Evolutionary conservation across 2,888 invertebrate genomes (phyloP), one percentile per base, ranked within the genome.

Genomic region (Campaea margaritaria): DNA sequence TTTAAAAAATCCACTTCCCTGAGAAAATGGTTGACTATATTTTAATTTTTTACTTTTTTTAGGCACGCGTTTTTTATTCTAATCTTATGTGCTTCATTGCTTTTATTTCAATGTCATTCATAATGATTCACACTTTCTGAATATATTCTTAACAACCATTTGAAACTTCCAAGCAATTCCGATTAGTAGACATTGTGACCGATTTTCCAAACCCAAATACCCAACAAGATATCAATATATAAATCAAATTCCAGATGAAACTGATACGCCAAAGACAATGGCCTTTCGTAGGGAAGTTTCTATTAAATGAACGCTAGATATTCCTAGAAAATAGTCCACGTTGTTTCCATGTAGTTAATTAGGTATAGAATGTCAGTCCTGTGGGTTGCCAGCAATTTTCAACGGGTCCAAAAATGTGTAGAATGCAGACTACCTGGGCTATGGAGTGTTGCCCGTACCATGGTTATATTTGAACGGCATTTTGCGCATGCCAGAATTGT

Each of bases 301-400:
- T 58, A 64, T 54, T 63, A 67, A 67, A 65, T 65, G 65, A 58
- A 50, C 42, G 48, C 44, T 48, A 41, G 63, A 67, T 65, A 58
- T 62, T 58, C 50, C 48, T 14, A 54, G 58, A 44, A 49, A 67
- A 69, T 64, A 60, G 46, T 58, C 41, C 7, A 45, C 60, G 43
- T 58, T 56, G 64, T 64, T 65, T 60, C 64, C 28, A 50, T 69
- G 62, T 69, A 57, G 65, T 67, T 69, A 71, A 71, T 71, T 71
- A 71, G 67, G 62, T 62, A 57, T 60, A 67, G 63, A 64, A 68
- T 68, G 65, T 62, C 68, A 64, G 59, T 71, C 65, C 62, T 60
- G 61, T 39, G 61, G 65, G 44, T 31, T 44, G 52, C 51, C 43
- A 49, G 47, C 52, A 52, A 64, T 68, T 64, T 66, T 61, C 54